phyloP scores from a whole-genome alignment of 2,113 vertebrate genomes.

The Quiscalus mexicanus region DNA sequence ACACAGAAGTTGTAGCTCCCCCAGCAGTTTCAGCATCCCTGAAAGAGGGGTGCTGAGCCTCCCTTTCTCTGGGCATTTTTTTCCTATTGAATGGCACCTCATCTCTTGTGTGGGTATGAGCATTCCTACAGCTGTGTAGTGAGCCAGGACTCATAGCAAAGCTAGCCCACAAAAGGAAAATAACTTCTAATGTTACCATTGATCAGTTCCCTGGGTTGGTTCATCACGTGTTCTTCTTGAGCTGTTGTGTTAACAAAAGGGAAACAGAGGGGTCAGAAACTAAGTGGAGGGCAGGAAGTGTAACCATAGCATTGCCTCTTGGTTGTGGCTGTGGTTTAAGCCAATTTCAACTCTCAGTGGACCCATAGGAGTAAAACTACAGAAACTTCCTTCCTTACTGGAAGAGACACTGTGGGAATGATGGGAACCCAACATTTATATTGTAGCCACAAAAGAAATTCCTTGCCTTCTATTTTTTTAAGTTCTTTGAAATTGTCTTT shows the following conservation, averaged over 20 bases:
- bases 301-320: neutral
- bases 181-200: neutral
- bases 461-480: neutral
- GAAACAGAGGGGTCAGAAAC: neutral
- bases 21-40: neutral
- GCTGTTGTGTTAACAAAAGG: neutral
- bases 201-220: neutral
- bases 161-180: neutral
- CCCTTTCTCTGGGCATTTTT: neutral
- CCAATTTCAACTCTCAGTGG: neutral
- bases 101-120: neutral
- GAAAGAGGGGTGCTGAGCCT: neutral
- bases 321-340: neutral
- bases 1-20: neutral
- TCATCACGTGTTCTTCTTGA: rapidly evolving
- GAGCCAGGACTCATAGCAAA: neutral
- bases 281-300: neutral
- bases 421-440: constrained; percentile 21
- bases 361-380: neutral
- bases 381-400: constrained; percentile 59
- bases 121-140: neutral
- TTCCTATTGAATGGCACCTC: neutral
- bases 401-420: constrained; percentile 20
- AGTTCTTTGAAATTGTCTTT: constrained; percentile 32
- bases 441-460: constrained; percentile 35